phyloP scores from a whole-genome alignment of 2,113 vertebrate genomes.

The Thinocorus orbignyianus region DNA sequence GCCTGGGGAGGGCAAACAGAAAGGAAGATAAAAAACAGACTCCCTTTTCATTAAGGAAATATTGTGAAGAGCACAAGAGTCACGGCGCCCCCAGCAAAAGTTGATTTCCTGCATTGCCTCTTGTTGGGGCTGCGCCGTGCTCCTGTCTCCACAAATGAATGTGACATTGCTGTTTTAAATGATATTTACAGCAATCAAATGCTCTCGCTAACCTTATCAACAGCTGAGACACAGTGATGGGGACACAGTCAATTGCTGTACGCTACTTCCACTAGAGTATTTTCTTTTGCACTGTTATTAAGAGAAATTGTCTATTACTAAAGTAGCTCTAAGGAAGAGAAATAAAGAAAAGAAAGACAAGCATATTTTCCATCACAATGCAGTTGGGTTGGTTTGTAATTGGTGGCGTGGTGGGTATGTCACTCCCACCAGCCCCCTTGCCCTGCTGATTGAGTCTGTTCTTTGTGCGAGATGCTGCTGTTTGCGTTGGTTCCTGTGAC shows the following conservation, averaged over 20 bases:
- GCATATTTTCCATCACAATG: slow-evolving; percentile 21
- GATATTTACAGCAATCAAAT: background rate
- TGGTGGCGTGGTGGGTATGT: background rate
- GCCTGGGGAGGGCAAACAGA: background rate
- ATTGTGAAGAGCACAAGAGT: background rate
- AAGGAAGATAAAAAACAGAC: background rate
- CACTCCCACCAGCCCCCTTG: slow-evolving; percentile 7
- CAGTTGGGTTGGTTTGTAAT: background rate
- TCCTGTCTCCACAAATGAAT: background rate
- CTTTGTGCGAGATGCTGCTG: slow-evolving; percentile 2
- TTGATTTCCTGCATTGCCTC: background rate
- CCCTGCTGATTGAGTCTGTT: background rate
- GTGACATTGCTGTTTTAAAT: background rate
- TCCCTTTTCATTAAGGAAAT: background rate
- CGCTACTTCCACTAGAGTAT: background rate
- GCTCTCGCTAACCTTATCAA: background rate
- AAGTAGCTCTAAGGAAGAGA: background rate
- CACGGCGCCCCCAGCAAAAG: background rate
- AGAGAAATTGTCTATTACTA: slow-evolving; percentile 34
- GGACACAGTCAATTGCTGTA: background rate
- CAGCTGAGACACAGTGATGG: background rate
- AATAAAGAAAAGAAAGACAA: background rate
- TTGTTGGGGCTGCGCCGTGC: background rate
- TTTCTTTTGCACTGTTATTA: slow-evolving; percentile 4
- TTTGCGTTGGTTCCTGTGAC: background rate